Base-by-base conservation (phyloP, 1,140 invertebrate species). In the Protaetia brevitarsis region DNA sequence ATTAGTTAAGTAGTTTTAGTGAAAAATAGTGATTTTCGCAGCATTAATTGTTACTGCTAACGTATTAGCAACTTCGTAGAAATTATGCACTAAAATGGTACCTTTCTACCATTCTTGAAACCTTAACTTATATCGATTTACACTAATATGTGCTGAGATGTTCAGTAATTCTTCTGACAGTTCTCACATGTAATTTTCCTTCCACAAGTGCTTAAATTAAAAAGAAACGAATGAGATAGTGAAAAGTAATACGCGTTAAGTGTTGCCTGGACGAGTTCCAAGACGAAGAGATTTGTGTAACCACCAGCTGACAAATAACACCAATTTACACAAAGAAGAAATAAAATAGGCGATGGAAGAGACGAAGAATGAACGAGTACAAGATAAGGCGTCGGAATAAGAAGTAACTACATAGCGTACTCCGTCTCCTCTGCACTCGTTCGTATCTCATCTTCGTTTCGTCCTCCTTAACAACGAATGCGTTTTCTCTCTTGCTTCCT, bases 261-360 rank as follows among this genome's bases (percentile, higher is more conserved):
- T 21, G 23, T 45, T 19, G n/a, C 1, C 13, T 45, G 16, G 2
- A 21, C 16, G 23, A 45, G 37, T 21, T n/a, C 16, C 6, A 6
- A 45, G 13, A 45, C 37, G 13, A 16, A 3, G 37, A 19, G 37
- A 45, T 45, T 45, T 45, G 37, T 45, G 23, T 45, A 45, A 19
- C 37, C 37, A 45, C 37, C 37, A 45, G 13, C 37, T 45, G 37
- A 45, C 37, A 45, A 45, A 45, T 45, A 45, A 45, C 16, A 45
- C 37, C 37, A 13, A 45, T 19, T 2, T 45, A 45, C 16, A 45
- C 37, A 45, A 45, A 45, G 37, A 45, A 45, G n/a, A n/a, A 45
- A 36, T 36, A 36, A 36, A 45, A 45, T 19, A 13, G 3, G 7
- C 7, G 3, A 45, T 19, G 37, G 23, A 19, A 6, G 23, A 45